Percentiles rank a stretch among this genome's conserved stretches.
These are phyloP conservation scores for Calameuta pallipes DNA, from an alignment of 2,888 invertebrate species.

Conservation along the genomic window DNA sequence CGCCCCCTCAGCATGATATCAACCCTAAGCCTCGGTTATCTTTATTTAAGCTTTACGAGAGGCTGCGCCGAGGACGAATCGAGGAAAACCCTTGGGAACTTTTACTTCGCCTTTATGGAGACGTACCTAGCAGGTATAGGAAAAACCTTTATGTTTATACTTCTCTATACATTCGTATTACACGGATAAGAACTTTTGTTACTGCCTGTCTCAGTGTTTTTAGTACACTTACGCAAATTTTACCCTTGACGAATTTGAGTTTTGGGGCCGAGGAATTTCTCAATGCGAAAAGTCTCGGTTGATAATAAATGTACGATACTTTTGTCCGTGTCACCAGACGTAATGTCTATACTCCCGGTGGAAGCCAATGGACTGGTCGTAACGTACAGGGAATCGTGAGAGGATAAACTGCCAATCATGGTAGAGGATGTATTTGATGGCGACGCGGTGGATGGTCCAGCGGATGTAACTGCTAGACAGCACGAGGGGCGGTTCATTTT, in stretches of 20 bases:
- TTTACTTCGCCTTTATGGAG: background rate
- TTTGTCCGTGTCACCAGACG: background rate
- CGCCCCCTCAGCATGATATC: slow-evolving; percentile 64
- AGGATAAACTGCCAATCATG: slow-evolving; percentile 2
- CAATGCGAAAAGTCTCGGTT: background rate
- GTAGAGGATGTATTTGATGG: background rate
- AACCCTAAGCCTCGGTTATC: slow-evolving; percentile 65
- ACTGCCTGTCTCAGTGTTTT: background rate
- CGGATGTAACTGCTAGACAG: background rate
- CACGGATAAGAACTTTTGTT: background rate
- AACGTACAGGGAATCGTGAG: slow-evolving; percentile 19
- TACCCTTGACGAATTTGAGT: background rate
- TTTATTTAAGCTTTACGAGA: slow-evolving; percentile 65
- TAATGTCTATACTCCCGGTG: background rate
- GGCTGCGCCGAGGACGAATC: slow-evolving; percentile 51
- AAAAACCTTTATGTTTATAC: background rate
- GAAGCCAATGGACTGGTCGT: slow-evolving; percentile 13
- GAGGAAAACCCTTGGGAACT: slow-evolving; percentile 35
- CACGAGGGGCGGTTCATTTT: slow-evolving; percentile 8
- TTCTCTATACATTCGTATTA: background rate
- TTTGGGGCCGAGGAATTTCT: background rate
- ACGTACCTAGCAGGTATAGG: background rate
- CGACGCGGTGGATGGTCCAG: background rate
- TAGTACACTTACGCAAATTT: background rate
- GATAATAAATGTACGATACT: background rate